Evolutionary conservation across 2,888 invertebrate species (phyloP), one percentile per base, ranked within the genome.

Genomic region (Abscondita cerata): DNA sequence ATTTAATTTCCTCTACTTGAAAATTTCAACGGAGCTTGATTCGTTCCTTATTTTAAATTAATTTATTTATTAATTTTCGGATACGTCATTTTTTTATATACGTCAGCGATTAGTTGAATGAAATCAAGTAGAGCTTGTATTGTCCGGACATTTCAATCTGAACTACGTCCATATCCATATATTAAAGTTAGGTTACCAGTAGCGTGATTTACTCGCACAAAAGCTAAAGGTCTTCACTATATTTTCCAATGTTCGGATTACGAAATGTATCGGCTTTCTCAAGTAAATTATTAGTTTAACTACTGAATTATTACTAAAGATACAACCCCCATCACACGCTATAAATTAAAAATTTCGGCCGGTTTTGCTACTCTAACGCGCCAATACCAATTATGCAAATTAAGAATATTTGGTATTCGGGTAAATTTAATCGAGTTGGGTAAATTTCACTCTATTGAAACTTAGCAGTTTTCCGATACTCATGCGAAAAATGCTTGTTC

Each of bases 211-310:
- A 75, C 68, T 69, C 65, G 69, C 69, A 60, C 64, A 65, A 25
- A 68, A 71, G 71, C 65, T 70, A 70, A 66, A 70, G 73, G 73
- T 73, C 73, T 73, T 73, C 70, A 71, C 72, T 73, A 73, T 72
- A 73, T 73, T 73, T 72, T 72, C 72, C 72, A 72, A 72, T 73
- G 72, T 70, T 70, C 69, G 68, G 70, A 68, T 68, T 69, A 70
- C 70, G 66, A 65, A 72, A 68, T 70, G 72, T 70, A 72, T 71
- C 70, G 71, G 66, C 63, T 67, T 66, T 70, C 68, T 46, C 47
- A 53, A 55, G 48, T 65, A 63, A 63, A 55, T 65, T 63, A 65
- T 63, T 60, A 44, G 59, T 31, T 48, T 53, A 57, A 54, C 56
- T 53, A 44, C 48, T 65, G 53, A 65, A 57, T 63, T 65, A 65